Base-by-base conservation (phyloP, 2,113 vertebrate genomes). In the Astur gentilis region DNA sequence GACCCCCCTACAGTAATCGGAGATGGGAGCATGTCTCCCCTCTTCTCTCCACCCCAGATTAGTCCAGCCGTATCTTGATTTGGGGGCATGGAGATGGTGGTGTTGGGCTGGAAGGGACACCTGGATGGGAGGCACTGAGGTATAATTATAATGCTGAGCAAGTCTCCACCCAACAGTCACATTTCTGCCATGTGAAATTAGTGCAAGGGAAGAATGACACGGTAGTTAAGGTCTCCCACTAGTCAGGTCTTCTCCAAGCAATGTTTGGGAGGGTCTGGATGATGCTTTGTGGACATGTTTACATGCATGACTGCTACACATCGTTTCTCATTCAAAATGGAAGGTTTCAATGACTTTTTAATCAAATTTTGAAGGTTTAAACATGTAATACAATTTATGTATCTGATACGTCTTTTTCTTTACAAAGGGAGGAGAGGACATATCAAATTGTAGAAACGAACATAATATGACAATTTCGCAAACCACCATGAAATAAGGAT, bases 401-500 rank as follows among this genome's bases (percentile, higher is more conserved):
- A 16, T 20, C 7, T 23, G 32, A 10, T 40, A 34, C 0, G 1
- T 32, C 8, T 55, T 54, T 58, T 88, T 29, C 52, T 90, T 69
- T 57, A 62, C n/a, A 45, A 42, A 83, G n/a, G 18, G 16, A 40
- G 52, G 69, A 75, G 34, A 64, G 54, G 55, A 75, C 13, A 17
- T 57, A 49, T 4, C 18, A 64, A 79, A 75, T 52, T 52, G 52
- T 27, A 44, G 84, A 65, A 82, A 60, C 8, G 55, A 95, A 83
- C 64, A 23, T 66, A 92, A 85, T 29, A 16, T 11, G 55, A 34
- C 36, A 52, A 7, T 90, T 89, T 75, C 81, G 76, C 52, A 83
- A 93, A 75, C 65, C 69, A 20, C 65, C 90, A 79, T 89, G 87
- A 91, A 96, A 89, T 85, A 57, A 44, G 81, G 87, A 93, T 96